Evolutionary conservation across 1,140 invertebrate species (phyloP), one percentile per base, ranked within the genome.

Genomic region (Drosophila serrata): DNA sequence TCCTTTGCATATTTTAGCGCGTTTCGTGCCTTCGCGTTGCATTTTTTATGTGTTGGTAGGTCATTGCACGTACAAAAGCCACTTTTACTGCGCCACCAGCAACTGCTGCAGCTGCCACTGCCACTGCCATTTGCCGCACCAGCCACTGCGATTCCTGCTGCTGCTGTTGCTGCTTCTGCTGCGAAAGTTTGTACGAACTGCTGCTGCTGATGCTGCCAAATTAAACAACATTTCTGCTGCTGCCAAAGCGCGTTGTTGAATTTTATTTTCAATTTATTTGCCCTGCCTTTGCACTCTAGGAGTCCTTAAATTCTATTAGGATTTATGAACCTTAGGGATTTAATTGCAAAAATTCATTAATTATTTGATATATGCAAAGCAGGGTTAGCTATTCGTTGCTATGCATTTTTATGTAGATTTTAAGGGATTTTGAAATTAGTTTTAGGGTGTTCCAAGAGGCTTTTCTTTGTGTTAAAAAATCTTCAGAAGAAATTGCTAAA

Each of bases 51-150:
- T 90, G 85, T 90, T 90, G 85, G 63, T 92, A 92, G 91, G 91
- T 92, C 91, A 92, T 91, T 92, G 91, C 85, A 91, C 91, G 91
- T 92, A 92, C 90, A 92, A 92, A 92, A 92, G 91, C 90, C 91
- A 92, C 91, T 92, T 92, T 91, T 91, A 81, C 86, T 90, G 79
- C 67, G 73, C 72, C 81, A 80, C 35, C 75, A 82, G 48, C 72
- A 76, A 45, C 73, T 48, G 45, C 70, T 48, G 64, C 65, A 55
- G 42, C 73, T 58, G 51, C 67, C 49, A 24, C 49, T 51, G 49
- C 58, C 37, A 43, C 55, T 61, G 48, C 51, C 51, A 49, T 49
- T 49, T 49, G n/a, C 6, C 48, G 48, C 48, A 49, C 9, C 48
- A 49, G 48, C 48, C 48, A 49, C 48, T 22, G 8, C 49, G 29